Evolutionary conservation across 2,888 invertebrate genomes (phyloP).

Genomic region (Hipparchia semele): DNA sequence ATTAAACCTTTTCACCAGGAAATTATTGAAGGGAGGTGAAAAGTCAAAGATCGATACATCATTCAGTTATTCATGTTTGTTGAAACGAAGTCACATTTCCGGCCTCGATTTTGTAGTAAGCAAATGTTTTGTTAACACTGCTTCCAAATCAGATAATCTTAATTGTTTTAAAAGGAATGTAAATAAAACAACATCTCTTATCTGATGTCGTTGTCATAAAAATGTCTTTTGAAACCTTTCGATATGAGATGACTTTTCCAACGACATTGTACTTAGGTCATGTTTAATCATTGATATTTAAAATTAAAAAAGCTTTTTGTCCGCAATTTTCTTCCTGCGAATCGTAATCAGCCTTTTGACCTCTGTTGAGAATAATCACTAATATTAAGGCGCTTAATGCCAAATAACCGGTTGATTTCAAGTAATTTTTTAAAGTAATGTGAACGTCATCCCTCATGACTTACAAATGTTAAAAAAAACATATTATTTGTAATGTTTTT

Average conservation of each 20-base stretch:
- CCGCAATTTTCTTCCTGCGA: slow-evolving; percentile 37
- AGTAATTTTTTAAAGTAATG: slow-evolving; percentile 48
- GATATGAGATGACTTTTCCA: background rate
- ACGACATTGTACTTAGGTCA: slow-evolving; percentile 25
- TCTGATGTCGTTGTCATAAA: slow-evolving; percentile 2
- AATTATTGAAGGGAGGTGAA: background rate
- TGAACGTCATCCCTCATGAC: slow-evolving; percentile 48
- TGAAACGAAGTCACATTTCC: slow-evolving; percentile 10
- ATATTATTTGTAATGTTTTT: slow-evolving; percentile 38
- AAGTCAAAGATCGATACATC: slow-evolving; percentile 11
- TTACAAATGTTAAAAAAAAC: slow-evolving; percentile 49
- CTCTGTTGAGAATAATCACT: slow-evolving; percentile 41
- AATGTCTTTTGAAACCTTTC: slow-evolving; percentile 6
- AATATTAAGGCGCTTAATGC: slow-evolving; percentile 50
- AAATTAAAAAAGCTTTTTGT: slow-evolving; percentile 24
- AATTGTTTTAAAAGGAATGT: slow-evolving; percentile 1
- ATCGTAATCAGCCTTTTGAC: slow-evolving; percentile 39
- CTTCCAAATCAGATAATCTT: background rate
- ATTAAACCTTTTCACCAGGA: background rate
- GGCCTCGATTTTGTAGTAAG: slow-evolving; percentile 2
- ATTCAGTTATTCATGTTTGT: slow-evolving; percentile 9
- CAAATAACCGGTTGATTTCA: slow-evolving; percentile 54
- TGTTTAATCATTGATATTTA: slow-evolving; percentile 19
- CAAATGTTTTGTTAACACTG: slow-evolving; percentile 8
- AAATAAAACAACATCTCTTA: slow-evolving; percentile 1